Conservation (phyloP, 2,888 invertebrate genomes). For the Lymantria dispar region DNA sequence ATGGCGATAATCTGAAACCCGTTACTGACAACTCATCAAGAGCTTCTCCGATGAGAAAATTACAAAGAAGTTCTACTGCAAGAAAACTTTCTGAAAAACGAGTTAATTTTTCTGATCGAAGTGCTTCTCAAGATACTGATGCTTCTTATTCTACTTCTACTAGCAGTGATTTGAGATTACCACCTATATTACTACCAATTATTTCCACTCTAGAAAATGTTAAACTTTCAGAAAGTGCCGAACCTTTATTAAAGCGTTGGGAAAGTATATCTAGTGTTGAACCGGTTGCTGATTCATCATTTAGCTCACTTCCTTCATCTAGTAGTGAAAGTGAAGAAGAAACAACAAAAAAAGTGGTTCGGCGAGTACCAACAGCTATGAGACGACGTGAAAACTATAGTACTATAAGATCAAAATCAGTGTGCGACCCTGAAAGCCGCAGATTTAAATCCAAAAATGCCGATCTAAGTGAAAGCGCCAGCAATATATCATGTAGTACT, state of each 20-base stretch:
- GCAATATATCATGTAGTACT: slow-evolving; percentile 70
- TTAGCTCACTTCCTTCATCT: slow-evolving; percentile 81
- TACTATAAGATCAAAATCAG: slow-evolving; percentile 71
- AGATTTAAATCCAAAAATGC: slow-evolving; percentile 55
- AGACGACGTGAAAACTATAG: slow-evolving; percentile 67
- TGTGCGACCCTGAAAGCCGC: slow-evolving; percentile 74
- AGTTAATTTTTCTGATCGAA: slow-evolving; percentile 78
- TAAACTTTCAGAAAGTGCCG: slow-evolving; percentile 61
- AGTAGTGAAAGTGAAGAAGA: slow-evolving; percentile 76
- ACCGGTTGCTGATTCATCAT: slow-evolving; percentile 86
- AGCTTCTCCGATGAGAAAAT: slow-evolving; percentile 49
- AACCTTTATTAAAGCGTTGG: slow-evolving; percentile 76
- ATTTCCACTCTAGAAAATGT: slow-evolving; percentile 84
- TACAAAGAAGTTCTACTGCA: slow-evolving; percentile 74
- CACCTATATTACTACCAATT: slow-evolving; percentile 87
- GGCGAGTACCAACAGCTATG: slow-evolving; percentile 66
- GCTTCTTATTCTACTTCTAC: slow-evolving; percentile 83
- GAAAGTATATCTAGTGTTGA: slow-evolving; percentile 87
- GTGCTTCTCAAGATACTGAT: slow-evolving; percentile 84
- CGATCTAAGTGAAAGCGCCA: slow-evolving; percentile 69
- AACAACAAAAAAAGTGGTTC: slow-evolving; percentile 57
- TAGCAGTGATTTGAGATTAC: slow-evolving; percentile 84
- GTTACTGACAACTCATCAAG: slow-evolving; percentile 38
- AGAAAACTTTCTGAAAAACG: slow-evolving; percentile 73
- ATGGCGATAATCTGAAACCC: slow-evolving; percentile 47